phyloP scores from a whole-genome alignment of 23 tunicate genomes.

The Styela plicata region DNA sequence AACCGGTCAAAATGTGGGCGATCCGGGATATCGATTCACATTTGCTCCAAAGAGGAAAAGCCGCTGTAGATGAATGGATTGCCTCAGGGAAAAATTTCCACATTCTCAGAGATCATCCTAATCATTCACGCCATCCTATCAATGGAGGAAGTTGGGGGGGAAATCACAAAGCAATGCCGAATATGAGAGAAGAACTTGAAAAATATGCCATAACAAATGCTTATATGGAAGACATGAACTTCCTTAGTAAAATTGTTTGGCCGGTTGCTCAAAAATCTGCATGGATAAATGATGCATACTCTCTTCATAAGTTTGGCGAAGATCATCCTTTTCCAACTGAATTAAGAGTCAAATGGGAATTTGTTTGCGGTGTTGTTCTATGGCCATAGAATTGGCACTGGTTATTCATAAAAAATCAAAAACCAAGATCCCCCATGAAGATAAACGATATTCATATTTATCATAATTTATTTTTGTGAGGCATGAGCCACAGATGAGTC shows the following conservation, averaged over 20 bases:
- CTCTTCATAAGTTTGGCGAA: conserved; percentile 5
- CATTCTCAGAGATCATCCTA: conserved; percentile 21
- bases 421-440: too few relatives aligned
- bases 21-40: conserved; percentile 15
- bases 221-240: conserved; percentile 13
- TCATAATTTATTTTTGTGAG: too few relatives aligned
- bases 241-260: not conserved
- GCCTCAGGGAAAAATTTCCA: conserved; percentile 15
- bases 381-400: not conserved
- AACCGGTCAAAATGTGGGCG: conserved; percentile 5
- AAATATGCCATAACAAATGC: not conserved
- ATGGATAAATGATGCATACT: conserved; percentile 16
- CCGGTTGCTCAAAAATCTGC: conserved; percentile 14
- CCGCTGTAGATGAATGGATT: conserved; percentile 15
- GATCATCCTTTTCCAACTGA: conserved; percentile 11
- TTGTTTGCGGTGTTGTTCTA: not conserved
- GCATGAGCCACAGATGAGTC: too few relatives aligned
- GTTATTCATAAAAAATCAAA: too few relatives aligned
- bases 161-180: conserved; percentile 9
- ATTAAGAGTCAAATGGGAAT: not conserved
- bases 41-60: conserved; percentile 11
- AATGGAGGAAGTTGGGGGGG: conserved; percentile 22
- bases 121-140: conserved; percentile 8
- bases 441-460: too few relatives aligned
- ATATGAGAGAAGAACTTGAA: conserved; percentile 1